Evolutionary conservation across 2,113 vertebrate species (phyloP), one percentile per base, ranked within the genome.

Genomic region (Xiphias gladius): DNA sequence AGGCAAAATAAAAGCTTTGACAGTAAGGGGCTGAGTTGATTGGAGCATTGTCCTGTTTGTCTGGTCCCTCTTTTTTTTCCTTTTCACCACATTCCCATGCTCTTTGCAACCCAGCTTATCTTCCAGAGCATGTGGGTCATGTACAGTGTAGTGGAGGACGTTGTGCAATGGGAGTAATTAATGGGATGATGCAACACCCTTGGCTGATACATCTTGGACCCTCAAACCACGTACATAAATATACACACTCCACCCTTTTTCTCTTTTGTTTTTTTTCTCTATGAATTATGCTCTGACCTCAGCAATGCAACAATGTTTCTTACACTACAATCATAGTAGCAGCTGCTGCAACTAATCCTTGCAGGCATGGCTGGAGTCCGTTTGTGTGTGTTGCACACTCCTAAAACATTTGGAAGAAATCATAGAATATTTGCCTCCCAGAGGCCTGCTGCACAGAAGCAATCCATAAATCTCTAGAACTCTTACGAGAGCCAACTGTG

Each of bases 81-180:
- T 24, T 41, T 67, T 61, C 61, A 73, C 39, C 26, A 68, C 32
- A 10, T 83, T 83, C 65, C 57, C 85, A 69, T 73, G 66, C 83
- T 84, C 85, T 77, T 71, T 77, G 22, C 37, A 73, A 22, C 55
- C 77, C 73, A 30, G 82, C 62, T 86, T 77, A 86, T 90, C 73
- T 79, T 59, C 68, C 70, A 75, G 85, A 84, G 72, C 83, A 87
- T 86, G 86, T 87, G 87, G 93, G 86, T 86, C 85, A 84, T 84
- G 75, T n/a, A 87, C 70, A 76, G 83, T 82, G 71, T 70, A 66
- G 71, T 84, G 80, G 76, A 89, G 84, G 86, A 82, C 73, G 73
- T 68, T 81, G 80, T 91, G 82, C 75, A 79, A 76, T 35, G 83
- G 87, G 76, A 86, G 90, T 93, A 84, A 93, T 93, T 94, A 93